Evolutionary conservation across 2,113 vertebrate genomes (phyloP), one percentile per base, ranked within the genome.

Genomic region (Megalops atlanticus): DNA sequence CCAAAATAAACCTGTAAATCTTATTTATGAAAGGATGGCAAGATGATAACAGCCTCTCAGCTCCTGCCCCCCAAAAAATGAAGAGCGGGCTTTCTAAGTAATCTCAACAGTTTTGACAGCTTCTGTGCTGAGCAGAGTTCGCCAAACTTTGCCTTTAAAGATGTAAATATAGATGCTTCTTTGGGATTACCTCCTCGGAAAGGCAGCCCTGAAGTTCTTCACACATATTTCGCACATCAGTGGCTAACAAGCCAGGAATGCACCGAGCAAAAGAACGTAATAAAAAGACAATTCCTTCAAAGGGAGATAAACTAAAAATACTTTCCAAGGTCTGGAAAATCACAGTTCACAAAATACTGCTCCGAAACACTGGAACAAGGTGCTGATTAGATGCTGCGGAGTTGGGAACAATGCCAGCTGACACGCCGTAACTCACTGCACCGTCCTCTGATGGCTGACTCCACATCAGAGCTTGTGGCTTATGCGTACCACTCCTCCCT

Each of bases 141-240:
- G 1, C 58, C 27, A 31, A 64, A 31, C 58, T 8, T 2, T 27
- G 58, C 24, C n/a, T 27, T 64, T 11, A 64, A 24, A 64, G 58
- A 64, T n/a, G 31, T 31, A 64, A 64, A 64, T 64, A 64, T 64
- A 64, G 58, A 8, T 64, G 58, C n/a, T 64, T n/a, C 58, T 64
- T 64, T 64, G 58, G 31, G 52, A 58, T 4, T 58, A 18, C 52
- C 52, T 18, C 24, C 1, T 52, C 21, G 49, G 49, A 52, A 52
- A 52, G 52, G n/a, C 58, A 27, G 14, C 24, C 58, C 58, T 64
- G 31, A 64, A 64, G 58, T n/a, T 64, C 58, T 31, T 8, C 31
- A n/a, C 58, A 27, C n/a, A 31, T 27, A 64, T 64, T 58, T 58
- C 18, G n/a, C 52, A 58, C 52, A 58, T n/a, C 21, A 58, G 52